Conservation (phyloP, 2,888 invertebrate genomes). For the Patella depressa region DNA sequence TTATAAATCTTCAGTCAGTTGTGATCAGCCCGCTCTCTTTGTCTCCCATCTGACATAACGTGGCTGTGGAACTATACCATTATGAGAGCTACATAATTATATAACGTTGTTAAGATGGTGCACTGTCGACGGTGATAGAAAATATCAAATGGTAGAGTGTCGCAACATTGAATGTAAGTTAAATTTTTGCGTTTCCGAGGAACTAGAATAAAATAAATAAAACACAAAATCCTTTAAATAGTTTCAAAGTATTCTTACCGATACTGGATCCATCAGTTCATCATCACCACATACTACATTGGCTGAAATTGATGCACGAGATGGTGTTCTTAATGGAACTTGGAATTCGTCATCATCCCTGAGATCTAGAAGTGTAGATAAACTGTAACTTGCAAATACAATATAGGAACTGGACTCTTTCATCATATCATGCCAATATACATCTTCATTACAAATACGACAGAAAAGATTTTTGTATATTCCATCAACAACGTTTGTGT, state of each 20-base stretch:
- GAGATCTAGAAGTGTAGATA: constrained; percentile 20
- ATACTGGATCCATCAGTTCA: background rate
- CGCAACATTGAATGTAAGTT: too few relatives aligned
- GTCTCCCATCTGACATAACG: too few relatives aligned
- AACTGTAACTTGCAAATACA: constrained; percentile 7
- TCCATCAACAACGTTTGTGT: constrained; percentile 20
- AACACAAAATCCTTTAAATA: too few relatives aligned
- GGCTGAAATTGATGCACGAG: background rate
- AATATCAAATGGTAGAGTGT: too few relatives aligned
- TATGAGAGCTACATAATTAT: too few relatives aligned
- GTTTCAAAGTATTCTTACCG: background rate
- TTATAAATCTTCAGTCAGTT: too few relatives aligned
- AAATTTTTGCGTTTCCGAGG: too few relatives aligned
- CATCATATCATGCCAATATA: background rate
- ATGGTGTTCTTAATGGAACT: background rate
- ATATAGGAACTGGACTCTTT: background rate
- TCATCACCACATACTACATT: background rate
- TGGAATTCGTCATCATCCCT: background rate
- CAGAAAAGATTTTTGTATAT: constrained; percentile 37
- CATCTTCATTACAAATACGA: constrained; percentile 30
- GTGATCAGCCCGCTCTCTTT: too few relatives aligned
- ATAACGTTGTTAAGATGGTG: too few relatives aligned
- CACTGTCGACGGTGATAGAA: too few relatives aligned
- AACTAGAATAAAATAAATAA: too few relatives aligned
- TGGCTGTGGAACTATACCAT: too few relatives aligned